Percentiles rank a stretch among this genome's conserved stretches.
Conservation (phyloP, 1,140 invertebrate species). For the Pseudomyrmex cubaensis region DNA sequence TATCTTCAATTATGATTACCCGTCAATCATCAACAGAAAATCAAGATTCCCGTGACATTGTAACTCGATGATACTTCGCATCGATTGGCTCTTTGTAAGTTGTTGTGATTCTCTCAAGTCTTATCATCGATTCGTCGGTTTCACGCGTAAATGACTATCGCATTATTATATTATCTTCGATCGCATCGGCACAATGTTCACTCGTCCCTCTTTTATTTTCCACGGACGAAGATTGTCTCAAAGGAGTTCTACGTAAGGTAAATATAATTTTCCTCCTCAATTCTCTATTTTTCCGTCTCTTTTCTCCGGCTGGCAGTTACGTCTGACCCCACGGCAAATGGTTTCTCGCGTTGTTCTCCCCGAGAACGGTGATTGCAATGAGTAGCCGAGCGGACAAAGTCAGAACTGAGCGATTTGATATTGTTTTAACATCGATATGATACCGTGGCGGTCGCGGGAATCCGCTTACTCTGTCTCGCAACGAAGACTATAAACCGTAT, state of each 20-base stretch:
- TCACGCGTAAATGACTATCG: constrained; percentile 36
- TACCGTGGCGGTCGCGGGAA: constrained; percentile 25
- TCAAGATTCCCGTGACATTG: constrained; percentile 29
- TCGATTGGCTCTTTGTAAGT: constrained; percentile 22
- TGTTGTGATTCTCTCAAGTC: constrained; percentile 32
- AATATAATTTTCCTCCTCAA: constrained; percentile 44
- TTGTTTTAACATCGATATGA: constrained; percentile 59
- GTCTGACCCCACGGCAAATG: constrained; percentile 18
- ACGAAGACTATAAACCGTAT: constrained; percentile 45
- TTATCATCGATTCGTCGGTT: constrained; percentile 17
- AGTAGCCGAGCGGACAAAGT: constrained; percentile 60
- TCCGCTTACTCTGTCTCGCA: constrained; percentile 32
- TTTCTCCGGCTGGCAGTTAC: constrained; percentile 21
- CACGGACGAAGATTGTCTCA: constrained; percentile 26
- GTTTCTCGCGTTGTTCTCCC: constrained; percentile 4
- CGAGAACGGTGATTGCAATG: constrained; percentile 48
- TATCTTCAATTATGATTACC: neutral
- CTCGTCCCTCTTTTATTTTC: constrained; percentile 21
- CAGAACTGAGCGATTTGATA: constrained; percentile 66
- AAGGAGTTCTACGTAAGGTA: constrained; percentile 47
- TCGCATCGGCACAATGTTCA: constrained; percentile 34
- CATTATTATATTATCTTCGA: constrained; percentile 55
- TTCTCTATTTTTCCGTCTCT: constrained; percentile 2
- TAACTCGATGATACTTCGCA: constrained; percentile 43
- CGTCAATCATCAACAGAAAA: constrained; percentile 38